Evolutionary conservation across 2,888 invertebrate species (phyloP).

Genomic region (Thecocarcelia acutangulata): DNA sequence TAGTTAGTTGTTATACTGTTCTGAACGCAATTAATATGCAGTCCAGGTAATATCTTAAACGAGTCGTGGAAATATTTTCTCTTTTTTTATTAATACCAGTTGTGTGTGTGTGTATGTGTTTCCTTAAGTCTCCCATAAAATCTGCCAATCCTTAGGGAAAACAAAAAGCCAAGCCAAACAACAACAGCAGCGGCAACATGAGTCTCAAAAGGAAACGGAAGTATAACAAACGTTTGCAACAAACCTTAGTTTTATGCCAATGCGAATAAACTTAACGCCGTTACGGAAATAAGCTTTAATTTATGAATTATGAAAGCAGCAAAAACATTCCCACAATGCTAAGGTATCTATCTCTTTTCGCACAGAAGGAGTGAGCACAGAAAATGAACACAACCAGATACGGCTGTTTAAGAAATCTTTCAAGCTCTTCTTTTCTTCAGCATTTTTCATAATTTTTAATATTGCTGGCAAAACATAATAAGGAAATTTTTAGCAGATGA

Average conservation of each 20-base stretch:
- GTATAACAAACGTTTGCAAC: slow-evolving; percentile 60
- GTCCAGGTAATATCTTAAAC: slow-evolving; percentile 74
- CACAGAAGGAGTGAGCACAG: background rate
- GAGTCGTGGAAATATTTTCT: slow-evolving; percentile 80
- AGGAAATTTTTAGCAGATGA: slow-evolving; percentile 48
- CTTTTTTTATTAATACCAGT: background rate
- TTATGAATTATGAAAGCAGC: slow-evolving; percentile 66
- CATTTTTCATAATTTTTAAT: slow-evolving; percentile 40
- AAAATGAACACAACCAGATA: slow-evolving; percentile 28
- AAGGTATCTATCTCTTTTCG: slow-evolving; percentile 29
- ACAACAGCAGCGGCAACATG: slow-evolving; percentile 39
- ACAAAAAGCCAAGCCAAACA: slow-evolving; percentile 41
- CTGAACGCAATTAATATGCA: slow-evolving; percentile 64
- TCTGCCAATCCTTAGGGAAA: slow-evolving; percentile 62
- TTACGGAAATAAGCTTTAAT: slow-evolving; percentile 68
- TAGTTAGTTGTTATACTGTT: slow-evolving; percentile 33
- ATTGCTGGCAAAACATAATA: slow-evolving; percentile 43
- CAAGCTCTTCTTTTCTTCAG: background rate
- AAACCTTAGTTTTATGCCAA: slow-evolving; percentile 54
- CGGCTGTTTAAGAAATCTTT: slow-evolving; percentile 44
- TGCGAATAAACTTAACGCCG: slow-evolving; percentile 48
- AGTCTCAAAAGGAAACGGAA: slow-evolving; percentile 62
- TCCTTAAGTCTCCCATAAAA: slow-evolving; percentile 40
- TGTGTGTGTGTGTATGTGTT: slow-evolving; percentile 10
- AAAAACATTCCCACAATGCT: slow-evolving; percentile 8